phyloP scores from a whole-genome alignment of 2,797 vertebrate species.

The Phrynocephalus vlangalii region DNA sequence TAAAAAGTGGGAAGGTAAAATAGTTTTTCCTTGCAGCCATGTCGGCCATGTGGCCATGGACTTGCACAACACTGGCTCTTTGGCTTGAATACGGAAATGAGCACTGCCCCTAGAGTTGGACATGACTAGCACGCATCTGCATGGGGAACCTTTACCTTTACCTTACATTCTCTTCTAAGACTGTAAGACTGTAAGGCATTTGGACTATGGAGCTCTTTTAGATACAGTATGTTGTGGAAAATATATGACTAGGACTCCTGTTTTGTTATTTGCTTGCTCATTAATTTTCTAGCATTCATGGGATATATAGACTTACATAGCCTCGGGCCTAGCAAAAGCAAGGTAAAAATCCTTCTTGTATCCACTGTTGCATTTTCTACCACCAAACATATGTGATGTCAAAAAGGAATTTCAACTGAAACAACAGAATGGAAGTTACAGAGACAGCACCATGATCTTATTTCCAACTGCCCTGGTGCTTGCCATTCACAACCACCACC shows the following conservation, averaged over 20 bases:
- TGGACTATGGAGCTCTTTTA: no score
- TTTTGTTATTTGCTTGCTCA: neutral
- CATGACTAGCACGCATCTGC: no score
- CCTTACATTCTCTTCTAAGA: no score
- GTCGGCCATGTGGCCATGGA: no score
- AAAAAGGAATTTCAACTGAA: neutral
- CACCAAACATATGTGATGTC: neutral
- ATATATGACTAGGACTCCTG: neutral
- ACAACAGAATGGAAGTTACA: neutral
- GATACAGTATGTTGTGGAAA: no score
- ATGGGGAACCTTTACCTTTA: no score
- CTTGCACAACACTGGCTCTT: no score
- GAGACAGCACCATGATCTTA: neutral
- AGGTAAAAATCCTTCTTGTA: neutral
- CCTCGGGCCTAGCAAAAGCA: no score
- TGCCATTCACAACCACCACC: no score
- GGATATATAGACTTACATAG: neutral
- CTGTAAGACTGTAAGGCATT: neutral
- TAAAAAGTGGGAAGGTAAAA: neutral
- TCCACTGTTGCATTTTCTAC: neutral
- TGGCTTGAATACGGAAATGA: no score
- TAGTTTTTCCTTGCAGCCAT: neutral
- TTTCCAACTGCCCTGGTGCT: neutral
- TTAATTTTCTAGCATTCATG: neutral
- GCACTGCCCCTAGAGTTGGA: no score